Conservation (phyloP, 92 coral and sea anemone genomes). For the Parazoanthus swiftii region DNA sequence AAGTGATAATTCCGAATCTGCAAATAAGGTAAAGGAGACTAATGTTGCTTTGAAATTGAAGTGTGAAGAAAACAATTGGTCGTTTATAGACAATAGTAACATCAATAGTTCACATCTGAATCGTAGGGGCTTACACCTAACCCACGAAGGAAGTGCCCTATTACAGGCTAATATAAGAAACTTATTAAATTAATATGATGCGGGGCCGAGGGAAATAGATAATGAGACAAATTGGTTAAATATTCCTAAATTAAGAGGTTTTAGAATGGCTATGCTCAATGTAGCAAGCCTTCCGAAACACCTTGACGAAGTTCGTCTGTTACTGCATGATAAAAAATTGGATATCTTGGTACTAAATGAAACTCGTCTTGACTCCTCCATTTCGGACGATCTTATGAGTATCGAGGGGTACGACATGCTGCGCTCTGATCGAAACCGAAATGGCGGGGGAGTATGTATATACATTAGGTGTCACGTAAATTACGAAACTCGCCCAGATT, state of each 20-base stretch:
- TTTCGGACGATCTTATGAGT: conserved; percentile 14
- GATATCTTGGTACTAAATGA: conserved; percentile 50
- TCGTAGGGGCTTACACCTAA: no score
- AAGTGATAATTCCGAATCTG: no score
- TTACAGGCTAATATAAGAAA: no score
- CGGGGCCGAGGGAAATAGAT: no score
- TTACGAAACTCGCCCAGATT: conserved; percentile 26
- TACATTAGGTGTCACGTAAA: conserved; percentile 34
- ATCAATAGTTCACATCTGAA: no score
- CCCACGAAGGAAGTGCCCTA: no score
- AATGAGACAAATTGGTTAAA: no score
- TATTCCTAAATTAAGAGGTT: conserved; percentile 16
- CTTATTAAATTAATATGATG: no score
- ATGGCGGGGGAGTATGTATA: conserved; percentile 50
- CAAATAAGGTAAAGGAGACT: no score
- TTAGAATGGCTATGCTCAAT: conserved; percentile 35
- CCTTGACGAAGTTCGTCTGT: conserved; percentile 22
- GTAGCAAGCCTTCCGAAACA: conserved; percentile 33
- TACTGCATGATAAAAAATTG: conserved; percentile 12
- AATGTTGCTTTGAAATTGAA: no score
- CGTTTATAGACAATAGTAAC: no score
- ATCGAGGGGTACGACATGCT: conserved; percentile 40
- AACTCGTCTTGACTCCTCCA: conserved; percentile 47
- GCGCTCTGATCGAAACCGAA: conserved; percentile 44
- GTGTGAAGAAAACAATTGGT: no score